Percentiles rank a stretch among this genome's conserved stretches.
Evolutionary conservation across 2,888 invertebrate species (phyloP).

Genomic region (Eumacrocentrus americanus): DNA sequence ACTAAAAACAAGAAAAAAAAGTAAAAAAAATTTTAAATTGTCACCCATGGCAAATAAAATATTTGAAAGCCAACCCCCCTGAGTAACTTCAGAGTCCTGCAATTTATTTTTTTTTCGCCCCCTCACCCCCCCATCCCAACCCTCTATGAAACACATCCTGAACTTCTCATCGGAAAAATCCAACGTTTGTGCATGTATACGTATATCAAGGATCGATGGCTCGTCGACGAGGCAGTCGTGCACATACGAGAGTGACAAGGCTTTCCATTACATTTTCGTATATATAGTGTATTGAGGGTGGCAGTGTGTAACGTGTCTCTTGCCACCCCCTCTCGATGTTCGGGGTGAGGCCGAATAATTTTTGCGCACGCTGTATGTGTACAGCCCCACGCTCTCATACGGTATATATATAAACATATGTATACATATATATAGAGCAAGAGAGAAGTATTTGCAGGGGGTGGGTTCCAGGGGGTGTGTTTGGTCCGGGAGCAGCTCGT

Average conservation of each 20-base stretch:
- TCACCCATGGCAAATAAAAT: too few relatives aligned
- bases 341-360: constrained; percentile 33
- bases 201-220: constrained; percentile 33
- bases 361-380: constrained; percentile 32
- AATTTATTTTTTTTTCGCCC: too few relatives aligned
- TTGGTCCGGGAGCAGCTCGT: constrained; percentile 57
- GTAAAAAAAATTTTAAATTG: too few relatives aligned
- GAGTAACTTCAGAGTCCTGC: too few relatives aligned
- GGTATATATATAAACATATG: too few relatives aligned
- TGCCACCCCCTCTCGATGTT: constrained; percentile 14
- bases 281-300: constrained; percentile 1
- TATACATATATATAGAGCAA: constrained; percentile 15
- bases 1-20: too few relatives aligned
- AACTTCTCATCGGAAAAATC: constrained; percentile 19
- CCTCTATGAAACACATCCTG: too few relatives aligned
- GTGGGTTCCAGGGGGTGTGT: constrained; percentile 45
- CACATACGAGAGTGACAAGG: constrained; percentile 35
- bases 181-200: constrained; percentile 13
- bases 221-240: constrained; percentile 36
- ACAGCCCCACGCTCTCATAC: constrained; percentile 4
- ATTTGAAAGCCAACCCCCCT: too few relatives aligned
- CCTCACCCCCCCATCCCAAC: too few relatives aligned
- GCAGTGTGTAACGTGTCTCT: constrained; percentile 25
- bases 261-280: constrained; percentile 38
- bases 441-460: constrained; percentile 13